These are phyloP conservation scores for Aphodius sticticus DNA, from an alignment of 2,888 invertebrate genomes.

Conservation along the genomic window DNA sequence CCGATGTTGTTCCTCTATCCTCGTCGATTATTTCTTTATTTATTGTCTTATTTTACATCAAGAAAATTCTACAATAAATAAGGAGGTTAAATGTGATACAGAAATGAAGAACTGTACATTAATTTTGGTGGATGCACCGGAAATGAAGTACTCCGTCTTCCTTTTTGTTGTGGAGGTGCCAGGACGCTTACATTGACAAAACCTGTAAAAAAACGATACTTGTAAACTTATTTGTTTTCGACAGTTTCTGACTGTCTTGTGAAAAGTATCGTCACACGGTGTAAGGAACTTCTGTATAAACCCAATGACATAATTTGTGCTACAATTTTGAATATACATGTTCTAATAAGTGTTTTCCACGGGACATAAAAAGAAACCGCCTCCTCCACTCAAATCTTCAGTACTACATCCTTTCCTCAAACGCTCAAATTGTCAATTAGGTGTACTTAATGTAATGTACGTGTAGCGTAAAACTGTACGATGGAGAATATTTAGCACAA, in stretches of 20 bases:
- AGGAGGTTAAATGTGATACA: too few species aligned
- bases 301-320: not conserved
- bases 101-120: too few species aligned
- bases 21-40: too few species aligned
- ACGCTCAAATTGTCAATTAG: slow-evolving; percentile 26
- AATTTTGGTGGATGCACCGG: too few species aligned
- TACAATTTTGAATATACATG: not conserved
- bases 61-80: too few species aligned
- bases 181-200: too few species aligned
- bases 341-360: not conserved
- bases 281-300: not conserved
- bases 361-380: not conserved
- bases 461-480: not conserved
- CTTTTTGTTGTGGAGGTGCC: too few species aligned
- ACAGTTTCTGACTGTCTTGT: not conserved
- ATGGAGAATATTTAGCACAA: slow-evolving; percentile 15
- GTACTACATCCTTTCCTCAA: slow-evolving; percentile 12
- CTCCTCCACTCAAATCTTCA: slow-evolving; percentile 9
- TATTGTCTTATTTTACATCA: too few species aligned
- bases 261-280: not conserved
- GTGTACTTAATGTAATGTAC: slow-evolving; percentile 5
- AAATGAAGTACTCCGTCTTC: too few species aligned
- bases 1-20: too few species aligned
- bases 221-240: not conserved
- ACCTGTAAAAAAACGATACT: too few species aligned